Evolutionary conservation across 2,113 vertebrate species (phyloP).

Genomic region (Grus americana): DNA sequence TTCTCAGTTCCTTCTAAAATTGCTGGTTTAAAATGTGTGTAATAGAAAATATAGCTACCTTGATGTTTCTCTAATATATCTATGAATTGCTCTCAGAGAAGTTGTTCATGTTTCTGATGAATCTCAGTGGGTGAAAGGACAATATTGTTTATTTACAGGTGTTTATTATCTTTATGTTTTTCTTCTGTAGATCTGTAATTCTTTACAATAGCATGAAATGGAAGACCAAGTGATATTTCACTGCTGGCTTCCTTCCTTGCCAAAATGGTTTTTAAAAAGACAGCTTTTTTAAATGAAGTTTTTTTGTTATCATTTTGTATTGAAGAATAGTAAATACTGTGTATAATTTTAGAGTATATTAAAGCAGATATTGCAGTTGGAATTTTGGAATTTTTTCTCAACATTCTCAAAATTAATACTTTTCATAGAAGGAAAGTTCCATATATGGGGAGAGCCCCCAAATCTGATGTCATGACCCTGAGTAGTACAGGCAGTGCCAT

Average conservation of each 20-base stretch:
- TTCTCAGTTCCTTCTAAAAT: neutral
- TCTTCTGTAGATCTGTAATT: neutral
- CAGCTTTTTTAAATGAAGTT: neutral
- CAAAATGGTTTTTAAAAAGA: neutral
- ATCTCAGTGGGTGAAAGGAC: neutral
- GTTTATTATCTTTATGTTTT: neutral
- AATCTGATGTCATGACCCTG: neutral
- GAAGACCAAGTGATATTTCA: neutral
- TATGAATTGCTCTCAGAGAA: neutral
- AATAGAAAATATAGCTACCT: neutral
- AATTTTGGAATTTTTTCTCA: neutral
- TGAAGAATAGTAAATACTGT: neutral
- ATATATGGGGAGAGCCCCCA: neutral
- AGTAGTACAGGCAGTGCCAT: neutral
- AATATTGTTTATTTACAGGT: neutral
- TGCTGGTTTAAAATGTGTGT: neutral
- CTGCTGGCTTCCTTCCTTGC: neutral
- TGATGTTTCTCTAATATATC: neutral
- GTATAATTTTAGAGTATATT: neutral
- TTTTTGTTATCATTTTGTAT: neutral
- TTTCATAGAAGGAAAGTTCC: neutral
- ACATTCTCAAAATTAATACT: neutral
- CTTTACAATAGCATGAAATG: neutral
- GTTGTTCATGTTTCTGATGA: neutral
- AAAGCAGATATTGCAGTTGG: neutral